phyloP scores from a whole-genome alignment of 2,888 invertebrate species.

The Darwinula stevensoni region DNA sequence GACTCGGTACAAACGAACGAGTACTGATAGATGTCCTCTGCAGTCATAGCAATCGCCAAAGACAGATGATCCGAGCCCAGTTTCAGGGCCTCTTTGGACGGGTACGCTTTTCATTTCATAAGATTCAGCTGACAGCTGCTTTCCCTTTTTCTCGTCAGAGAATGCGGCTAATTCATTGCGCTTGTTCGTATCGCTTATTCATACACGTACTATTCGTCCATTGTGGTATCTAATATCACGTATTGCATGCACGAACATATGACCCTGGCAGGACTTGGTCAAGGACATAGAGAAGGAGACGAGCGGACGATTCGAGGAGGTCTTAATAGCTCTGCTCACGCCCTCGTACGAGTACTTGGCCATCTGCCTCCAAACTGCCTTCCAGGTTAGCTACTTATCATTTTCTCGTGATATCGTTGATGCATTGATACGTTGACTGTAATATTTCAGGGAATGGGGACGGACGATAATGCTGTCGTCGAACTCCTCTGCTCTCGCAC shows the following conservation, averaged over 20 bases:
- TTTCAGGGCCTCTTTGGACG: slow-evolving; percentile 21
- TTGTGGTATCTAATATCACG: no score
- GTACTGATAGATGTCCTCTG: slow-evolving; percentile 18
- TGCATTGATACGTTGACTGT: no score
- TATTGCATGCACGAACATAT: no score
- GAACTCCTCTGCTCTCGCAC: slow-evolving; percentile 17
- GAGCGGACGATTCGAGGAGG: slow-evolving; percentile 11
- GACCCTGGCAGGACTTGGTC: slow-evolving; percentile 13
- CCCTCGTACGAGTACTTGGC: slow-evolving; percentile 16
- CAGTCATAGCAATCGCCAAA: slow-evolving; percentile 18
- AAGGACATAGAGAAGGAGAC: slow-evolving; percentile 11
- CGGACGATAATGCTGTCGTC: slow-evolving; percentile 17
- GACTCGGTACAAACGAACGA: slow-evolving; percentile 16
- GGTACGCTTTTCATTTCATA: no score
- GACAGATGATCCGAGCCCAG: slow-evolving; percentile 17
- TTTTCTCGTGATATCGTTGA: no score
- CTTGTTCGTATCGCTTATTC: no score
- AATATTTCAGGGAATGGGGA: slow-evolving; percentile 18
- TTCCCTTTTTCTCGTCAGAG: no score
- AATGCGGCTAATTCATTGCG: no score
- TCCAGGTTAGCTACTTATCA: slow-evolving; percentile 14
- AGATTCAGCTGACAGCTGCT: no score
- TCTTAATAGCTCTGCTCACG: slow-evolving; percentile 13
- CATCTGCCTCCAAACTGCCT: slow-evolving; percentile 16
- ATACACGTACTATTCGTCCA: no score